Evolutionary conservation across 2,888 invertebrate species (phyloP).

Genomic region (Amiota communis): DNA sequence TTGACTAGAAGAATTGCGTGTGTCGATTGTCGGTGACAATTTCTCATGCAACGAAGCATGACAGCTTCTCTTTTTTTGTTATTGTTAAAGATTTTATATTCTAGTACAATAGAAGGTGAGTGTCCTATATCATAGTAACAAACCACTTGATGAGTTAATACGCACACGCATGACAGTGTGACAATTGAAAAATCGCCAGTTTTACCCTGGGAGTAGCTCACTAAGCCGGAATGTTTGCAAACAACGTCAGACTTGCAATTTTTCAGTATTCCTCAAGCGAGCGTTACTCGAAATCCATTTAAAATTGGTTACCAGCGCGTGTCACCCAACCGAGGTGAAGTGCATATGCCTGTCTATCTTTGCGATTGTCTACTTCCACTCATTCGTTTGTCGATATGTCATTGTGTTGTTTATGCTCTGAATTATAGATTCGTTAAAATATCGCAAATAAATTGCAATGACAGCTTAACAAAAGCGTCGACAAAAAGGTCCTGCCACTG

Average conservation of each 20-base stretch:
- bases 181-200: conserved; percentile 69
- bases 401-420: conserved; percentile 40
- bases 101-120: conserved; percentile 1
- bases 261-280: conserved; percentile 42
- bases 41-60: conserved; percentile 53
- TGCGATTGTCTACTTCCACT: neutral
- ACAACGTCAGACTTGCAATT: conserved; percentile 41
- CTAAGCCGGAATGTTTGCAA: conserved; percentile 56
- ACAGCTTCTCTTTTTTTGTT: no score
- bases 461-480: conserved; percentile 60
- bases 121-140: neutral
- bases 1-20: conserved; percentile 26
- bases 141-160: conserved; percentile 60
- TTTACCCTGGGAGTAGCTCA: conserved; percentile 44
- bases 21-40: conserved; percentile 28
- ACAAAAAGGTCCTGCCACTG: conserved; percentile 37
- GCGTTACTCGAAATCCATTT: conserved; percentile 66
- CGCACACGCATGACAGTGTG: conserved; percentile 42
- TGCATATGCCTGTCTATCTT: conserved; percentile 12
- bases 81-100: neutral
- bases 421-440: conserved; percentile 60
- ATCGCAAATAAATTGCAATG: conserved; percentile 62
- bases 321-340: conserved; percentile 32
- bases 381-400: neutral
- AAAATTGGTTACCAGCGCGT: conserved; percentile 61